Percentiles rank a stretch among this genome's conserved stretches.
Evolutionary conservation across 1,140 invertebrate species (phyloP).

Genomic region (Asbolus verrucosus): DNA sequence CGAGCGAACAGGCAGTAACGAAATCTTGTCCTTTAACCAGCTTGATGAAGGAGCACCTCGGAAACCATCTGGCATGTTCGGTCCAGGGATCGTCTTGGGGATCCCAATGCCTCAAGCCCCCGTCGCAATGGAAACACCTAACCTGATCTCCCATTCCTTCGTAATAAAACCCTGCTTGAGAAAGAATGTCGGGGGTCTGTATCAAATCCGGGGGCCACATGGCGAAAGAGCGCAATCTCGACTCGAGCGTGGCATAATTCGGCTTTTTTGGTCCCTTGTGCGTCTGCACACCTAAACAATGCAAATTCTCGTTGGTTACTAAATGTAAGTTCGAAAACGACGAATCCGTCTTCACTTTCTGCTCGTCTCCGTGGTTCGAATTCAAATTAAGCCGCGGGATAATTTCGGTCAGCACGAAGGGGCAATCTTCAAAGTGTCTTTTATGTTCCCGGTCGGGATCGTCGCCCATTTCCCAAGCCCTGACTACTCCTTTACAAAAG

Average conservation of each 20-base stretch:
- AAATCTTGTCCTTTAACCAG: constrained; percentile 85
- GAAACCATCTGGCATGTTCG: constrained; percentile 92
- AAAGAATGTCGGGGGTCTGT: constrained; percentile 76
- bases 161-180: constrained; percentile 84
- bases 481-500: constrained; percentile 81
- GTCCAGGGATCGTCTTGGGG: constrained; percentile 87
- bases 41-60: constrained; percentile 82
- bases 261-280: constrained; percentile 73
- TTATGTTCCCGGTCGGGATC: constrained; percentile 82
- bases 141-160: constrained; percentile 77
- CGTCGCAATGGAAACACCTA: constrained; percentile 92
- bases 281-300: constrained; percentile 73
- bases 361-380: not conserved
- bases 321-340: constrained; percentile 59
- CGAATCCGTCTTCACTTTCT: constrained; percentile 8
- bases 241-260: constrained; percentile 73
- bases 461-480: constrained; percentile 79
- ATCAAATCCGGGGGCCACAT: constrained; percentile 74
- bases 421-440: constrained; percentile 78
- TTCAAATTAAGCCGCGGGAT: constrained; percentile 41
- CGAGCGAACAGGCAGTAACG: constrained; percentile 70
- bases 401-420: constrained; percentile 61
- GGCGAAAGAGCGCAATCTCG: constrained; percentile 74
- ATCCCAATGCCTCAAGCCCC: constrained; percentile 88
- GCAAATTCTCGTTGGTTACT: constrained; percentile 65